Conservation (phyloP, 2,797 vertebrate species). For the Catostomus latipinnis region DNA sequence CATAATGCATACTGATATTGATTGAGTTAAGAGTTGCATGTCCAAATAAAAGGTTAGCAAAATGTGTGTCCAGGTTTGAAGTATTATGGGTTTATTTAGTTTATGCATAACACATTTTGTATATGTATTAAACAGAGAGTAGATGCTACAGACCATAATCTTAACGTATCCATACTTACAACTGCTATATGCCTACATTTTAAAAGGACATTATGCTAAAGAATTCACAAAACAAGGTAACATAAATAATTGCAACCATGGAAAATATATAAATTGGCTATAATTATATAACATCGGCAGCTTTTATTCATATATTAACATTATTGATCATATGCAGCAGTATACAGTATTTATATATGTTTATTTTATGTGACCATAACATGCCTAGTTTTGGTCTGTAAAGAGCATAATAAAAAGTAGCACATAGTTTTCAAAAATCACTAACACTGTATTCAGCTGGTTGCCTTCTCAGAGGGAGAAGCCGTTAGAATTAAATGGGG, state of each 20-base stretch:
- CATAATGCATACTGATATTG: slow-evolving; percentile 35
- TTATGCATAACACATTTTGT: background rate
- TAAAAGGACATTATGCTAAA: background rate
- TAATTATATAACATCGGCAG: background rate
- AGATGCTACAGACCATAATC: background rate
- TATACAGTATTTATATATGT: no score
- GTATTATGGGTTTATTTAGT: background rate
- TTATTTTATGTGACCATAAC: no score
- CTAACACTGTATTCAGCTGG: no score
- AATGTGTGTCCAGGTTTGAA: no score
- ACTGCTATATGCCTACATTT: background rate
- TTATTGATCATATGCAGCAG: background rate
- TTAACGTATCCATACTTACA: background rate
- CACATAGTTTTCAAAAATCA: no score
- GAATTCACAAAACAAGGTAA: background rate
- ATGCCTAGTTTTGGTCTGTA: no score
- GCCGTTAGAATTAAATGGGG: background rate
- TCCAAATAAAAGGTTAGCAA: slow-evolving; percentile 8
- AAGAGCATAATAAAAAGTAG: no score
- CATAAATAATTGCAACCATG: background rate
- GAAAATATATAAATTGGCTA: background rate
- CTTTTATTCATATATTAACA: background rate
- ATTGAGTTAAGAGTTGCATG: slow-evolving; percentile 1
- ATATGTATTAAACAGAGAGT: background rate
- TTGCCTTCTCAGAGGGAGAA: no score